Percentiles rank a stretch among this genome's conserved stretches.
These are phyloP conservation scores for Lycopodina hypogea DNA, from an alignment of 37 sponge, comb jelly and placozoan species.

Conservation along the genomic window DNA sequence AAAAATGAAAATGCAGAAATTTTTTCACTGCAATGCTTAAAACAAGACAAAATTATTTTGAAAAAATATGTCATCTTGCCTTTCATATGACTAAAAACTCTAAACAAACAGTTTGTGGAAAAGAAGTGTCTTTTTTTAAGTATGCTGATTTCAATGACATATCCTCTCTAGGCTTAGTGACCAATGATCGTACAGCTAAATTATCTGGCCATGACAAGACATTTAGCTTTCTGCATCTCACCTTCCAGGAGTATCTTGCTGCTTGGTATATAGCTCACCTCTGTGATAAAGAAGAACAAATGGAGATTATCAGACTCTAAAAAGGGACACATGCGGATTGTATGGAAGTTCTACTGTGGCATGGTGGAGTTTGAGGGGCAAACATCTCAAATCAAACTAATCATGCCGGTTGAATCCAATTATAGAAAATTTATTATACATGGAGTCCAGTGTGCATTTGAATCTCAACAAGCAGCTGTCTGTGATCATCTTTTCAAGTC, in stretches of 20 bases:
- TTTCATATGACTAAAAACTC: background rate
- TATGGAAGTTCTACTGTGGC: slow-evolving; percentile 34
- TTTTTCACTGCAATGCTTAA: background rate
- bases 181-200: background rate
- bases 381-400: background rate
- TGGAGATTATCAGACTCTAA: background rate
- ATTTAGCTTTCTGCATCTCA: slow-evolving; percentile 28
- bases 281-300: slow-evolving; percentile 1
- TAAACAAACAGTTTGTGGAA: background rate
- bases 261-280: slow-evolving; percentile 2
- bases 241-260: slow-evolving; percentile 30
- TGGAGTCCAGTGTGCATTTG: slow-evolving; percentile 11
- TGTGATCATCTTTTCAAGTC: background rate
- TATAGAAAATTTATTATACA: background rate
- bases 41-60: background rate
- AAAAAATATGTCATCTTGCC: slow-evolving; percentile 12
- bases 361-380: background rate
- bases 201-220: background rate
- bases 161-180: slow-evolving; percentile 12
- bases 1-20: background rate
- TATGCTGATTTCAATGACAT: background rate
- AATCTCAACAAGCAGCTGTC: background rate
- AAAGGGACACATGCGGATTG: background rate
- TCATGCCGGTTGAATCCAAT: background rate
- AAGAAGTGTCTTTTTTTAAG: background rate